These are phyloP conservation scores for Diplodus puntazzo DNA, from an alignment of 2,797 vertebrate genomes.

Conservation along the genomic window DNA sequence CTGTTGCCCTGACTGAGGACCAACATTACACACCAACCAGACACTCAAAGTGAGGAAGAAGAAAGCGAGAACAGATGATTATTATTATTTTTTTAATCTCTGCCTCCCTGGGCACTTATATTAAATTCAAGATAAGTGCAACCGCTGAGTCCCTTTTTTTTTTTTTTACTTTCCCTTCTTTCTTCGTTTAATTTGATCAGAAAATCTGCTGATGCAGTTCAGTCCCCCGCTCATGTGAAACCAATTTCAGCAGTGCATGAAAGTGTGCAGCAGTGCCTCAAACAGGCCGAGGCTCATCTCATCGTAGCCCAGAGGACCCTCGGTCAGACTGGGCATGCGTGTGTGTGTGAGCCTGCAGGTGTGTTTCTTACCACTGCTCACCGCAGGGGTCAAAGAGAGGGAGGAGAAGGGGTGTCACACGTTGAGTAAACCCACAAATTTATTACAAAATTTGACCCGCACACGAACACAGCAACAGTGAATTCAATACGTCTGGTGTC, in stretches of 20 bases:
- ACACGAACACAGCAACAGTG: conserved; percentile 47
- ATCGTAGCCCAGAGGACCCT: conserved; percentile 42
- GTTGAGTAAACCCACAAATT: not conserved
- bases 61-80: conserved; percentile 56
- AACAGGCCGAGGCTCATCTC: conserved; percentile 58
- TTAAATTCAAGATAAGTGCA: conserved; percentile 70
- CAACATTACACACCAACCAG: conserved; percentile 43
- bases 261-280: conserved; percentile 55
- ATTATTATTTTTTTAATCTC: conserved; percentile 61
- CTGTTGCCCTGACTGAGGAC: conserved; percentile 22
- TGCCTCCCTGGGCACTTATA: conserved; percentile 50
- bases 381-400: conserved; percentile 6
- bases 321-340: not conserved
- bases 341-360: conserved; percentile 37
- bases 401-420: conserved; percentile 4
- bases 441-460: conserved; percentile 14
- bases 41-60: conserved; percentile 26
- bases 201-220: conserved; percentile 77
- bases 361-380: conserved; percentile 10
- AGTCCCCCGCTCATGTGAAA: conserved; percentile 84
- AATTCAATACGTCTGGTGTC: conserved; percentile 41
- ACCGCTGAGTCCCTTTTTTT: conserved; percentile 30
- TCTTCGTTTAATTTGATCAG: conserved; percentile 83
- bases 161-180: conserved; percentile 32
- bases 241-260: conserved; percentile 80